phyloP scores from a whole-genome alignment of 1,140 invertebrate species.

The Maconellicoccus hirsutus region DNA sequence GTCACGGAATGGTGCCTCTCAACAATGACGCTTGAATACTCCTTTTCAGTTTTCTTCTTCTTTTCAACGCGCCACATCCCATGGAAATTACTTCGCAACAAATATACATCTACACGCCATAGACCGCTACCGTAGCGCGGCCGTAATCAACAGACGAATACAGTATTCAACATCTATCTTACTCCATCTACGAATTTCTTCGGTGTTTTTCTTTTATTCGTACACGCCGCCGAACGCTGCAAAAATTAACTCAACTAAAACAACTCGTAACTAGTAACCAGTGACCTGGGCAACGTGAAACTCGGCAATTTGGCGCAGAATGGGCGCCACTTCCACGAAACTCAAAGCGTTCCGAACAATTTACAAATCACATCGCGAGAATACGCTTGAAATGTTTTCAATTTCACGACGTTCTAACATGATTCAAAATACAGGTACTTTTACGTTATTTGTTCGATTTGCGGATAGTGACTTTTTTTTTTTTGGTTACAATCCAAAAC shows the following conservation, averaged over 20 bases:
- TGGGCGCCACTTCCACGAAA: too few relatives aligned
- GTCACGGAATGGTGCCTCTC: slow-evolving; percentile 20
- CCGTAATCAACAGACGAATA: not conserved
- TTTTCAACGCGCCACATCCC: not conserved
- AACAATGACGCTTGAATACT: slow-evolving; percentile 9
- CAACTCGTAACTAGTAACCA: not conserved
- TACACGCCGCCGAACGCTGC: not conserved
- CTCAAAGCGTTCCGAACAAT: too few relatives aligned
- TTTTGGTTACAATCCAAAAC: too few relatives aligned
- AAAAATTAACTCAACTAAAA: not conserved
- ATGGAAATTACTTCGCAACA: slow-evolving; percentile 1
- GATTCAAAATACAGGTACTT: too few relatives aligned
- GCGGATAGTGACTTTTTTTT: too few relatives aligned
- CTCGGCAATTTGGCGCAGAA: too few relatives aligned
- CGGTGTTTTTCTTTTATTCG: not conserved
- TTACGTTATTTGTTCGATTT: too few relatives aligned
- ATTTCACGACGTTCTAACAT: too few relatives aligned
- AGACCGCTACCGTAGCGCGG: not conserved
- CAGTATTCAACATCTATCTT: not conserved
- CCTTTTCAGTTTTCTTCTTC: not conserved
- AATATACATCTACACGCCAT: not conserved
- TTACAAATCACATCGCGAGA: too few relatives aligned
- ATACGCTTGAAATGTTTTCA: too few relatives aligned
- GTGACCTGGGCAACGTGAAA: too few relatives aligned
- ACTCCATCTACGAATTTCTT: not conserved